Evolutionary conservation across 2,797 vertebrate genomes (phyloP).

Genomic region (Gallinago solitaria): DNA sequence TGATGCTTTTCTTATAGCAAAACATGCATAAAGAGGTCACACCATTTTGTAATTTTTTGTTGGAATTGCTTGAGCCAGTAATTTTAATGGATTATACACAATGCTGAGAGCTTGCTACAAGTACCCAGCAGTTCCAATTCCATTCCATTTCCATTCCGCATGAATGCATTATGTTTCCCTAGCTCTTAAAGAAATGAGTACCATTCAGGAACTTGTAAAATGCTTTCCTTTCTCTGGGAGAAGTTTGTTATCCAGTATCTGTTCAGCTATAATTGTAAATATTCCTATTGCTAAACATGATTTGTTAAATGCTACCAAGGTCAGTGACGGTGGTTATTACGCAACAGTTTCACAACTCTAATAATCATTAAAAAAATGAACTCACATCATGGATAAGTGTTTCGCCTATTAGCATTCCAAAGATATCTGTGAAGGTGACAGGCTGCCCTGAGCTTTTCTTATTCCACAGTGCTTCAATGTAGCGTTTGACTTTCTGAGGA

Average conservation of each 20-base stretch:
- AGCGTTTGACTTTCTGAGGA: conserved; percentile 93
- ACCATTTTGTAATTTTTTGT: neutral
- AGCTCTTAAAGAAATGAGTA: neutral
- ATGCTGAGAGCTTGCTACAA: neutral
- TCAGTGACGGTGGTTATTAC: rapidly evolving
- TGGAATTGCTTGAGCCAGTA: neutral
- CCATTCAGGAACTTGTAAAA: neutral
- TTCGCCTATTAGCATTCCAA: conserved; percentile 98
- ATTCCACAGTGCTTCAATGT: conserved; percentile 93
- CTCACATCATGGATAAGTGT: conserved; percentile 93
- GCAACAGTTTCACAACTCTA: neutral
- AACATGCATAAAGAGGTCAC: neutral
- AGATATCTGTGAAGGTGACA: conserved; percentile 97
- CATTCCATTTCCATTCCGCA: neutral
- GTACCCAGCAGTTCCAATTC: neutral
- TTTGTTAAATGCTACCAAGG: neutral
- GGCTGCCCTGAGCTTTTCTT: conserved; percentile 94
- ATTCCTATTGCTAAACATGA: neutral
- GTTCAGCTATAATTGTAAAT: neutral
- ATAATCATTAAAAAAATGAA: neutral
- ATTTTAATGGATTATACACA: neutral
- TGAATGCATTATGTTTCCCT: neutral
- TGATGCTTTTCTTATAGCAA: neutral
- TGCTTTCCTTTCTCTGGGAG: too few relatives aligned
- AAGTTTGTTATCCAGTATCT: neutral